Evolutionary conservation across 1,140 invertebrate genomes (phyloP).

Genomic region (Leptinotarsa texana): DNA sequence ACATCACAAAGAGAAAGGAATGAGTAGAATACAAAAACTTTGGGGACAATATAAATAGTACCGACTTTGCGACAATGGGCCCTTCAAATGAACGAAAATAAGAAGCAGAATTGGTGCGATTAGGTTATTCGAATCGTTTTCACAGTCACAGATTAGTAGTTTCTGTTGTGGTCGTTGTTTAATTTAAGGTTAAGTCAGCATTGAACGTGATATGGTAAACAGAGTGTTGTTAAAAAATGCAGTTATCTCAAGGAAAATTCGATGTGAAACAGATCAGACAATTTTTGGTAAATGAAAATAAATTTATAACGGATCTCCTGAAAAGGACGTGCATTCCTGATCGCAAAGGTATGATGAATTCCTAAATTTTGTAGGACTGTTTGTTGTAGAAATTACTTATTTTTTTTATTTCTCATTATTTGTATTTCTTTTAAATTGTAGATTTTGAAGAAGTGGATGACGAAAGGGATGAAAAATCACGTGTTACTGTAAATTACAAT

Average conservation of each 20-base stretch:
- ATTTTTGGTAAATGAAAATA: slow-evolving; percentile 53
- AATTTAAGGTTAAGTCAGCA: too few relatives aligned
- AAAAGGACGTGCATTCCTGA: slow-evolving; percentile 55
- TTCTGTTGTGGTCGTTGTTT: too few relatives aligned
- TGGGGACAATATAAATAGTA: too few relatives aligned
- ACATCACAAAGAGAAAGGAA: too few relatives aligned
- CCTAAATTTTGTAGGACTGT: not conserved
- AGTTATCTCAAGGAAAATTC: slow-evolving; percentile 46
- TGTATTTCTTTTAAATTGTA: not conserved
- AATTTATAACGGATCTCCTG: slow-evolving; percentile 57
- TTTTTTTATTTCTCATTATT: slow-evolving; percentile 2
- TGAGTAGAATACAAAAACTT: too few relatives aligned
- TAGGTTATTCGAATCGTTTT: too few relatives aligned
- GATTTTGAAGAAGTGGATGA: slow-evolving; percentile 32
- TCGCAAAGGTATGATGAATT: slow-evolving; percentile 42
- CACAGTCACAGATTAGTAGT: too few relatives aligned
- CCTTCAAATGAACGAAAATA: too few relatives aligned
- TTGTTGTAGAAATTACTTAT: not conserved
- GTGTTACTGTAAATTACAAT: slow-evolving; percentile 30
- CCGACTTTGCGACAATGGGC: too few relatives aligned
- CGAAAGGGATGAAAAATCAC: slow-evolving; percentile 28
- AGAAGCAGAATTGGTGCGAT: too few relatives aligned
- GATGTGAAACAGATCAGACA: slow-evolving; percentile 50
- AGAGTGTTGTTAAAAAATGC: slow-evolving; percentile 35
- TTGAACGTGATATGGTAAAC: too few relatives aligned